These are phyloP conservation scores for Drusus annulatus DNA, from an alignment of 1,140 invertebrate species.

Conservation along the genomic window DNA sequence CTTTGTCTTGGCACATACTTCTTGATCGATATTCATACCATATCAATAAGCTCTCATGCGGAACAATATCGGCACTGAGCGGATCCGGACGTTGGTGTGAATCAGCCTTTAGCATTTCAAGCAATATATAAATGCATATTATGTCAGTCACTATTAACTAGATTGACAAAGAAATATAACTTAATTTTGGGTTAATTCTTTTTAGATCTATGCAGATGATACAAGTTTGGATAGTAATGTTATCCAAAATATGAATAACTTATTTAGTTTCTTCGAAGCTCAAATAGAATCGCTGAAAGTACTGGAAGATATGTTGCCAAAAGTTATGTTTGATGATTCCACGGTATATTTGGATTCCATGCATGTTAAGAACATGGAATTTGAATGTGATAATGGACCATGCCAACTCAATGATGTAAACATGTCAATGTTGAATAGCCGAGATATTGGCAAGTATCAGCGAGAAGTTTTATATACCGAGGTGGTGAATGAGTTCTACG, in stretches of 20 bases:
- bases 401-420: conserved; percentile 58
- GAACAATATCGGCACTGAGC: too few relatives aligned
- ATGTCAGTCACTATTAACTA: too few relatives aligned
- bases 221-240: conserved; percentile 39
- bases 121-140: too few relatives aligned
- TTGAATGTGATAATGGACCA: conserved; percentile 49
- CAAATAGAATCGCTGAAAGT: conserved; percentile 49
- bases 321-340: conserved; percentile 28
- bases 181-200: not conserved
- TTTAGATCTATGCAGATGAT: conserved; percentile 50
- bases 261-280: conserved; percentile 39
- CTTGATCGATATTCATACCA: too few relatives aligned
- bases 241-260: conserved; percentile 53
- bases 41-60: too few relatives aligned
- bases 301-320: conserved; percentile 46
- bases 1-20: too few relatives aligned
- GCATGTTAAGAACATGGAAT: conserved; percentile 55
- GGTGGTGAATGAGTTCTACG: conserved; percentile 44
- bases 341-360: conserved; percentile 35
- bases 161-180: too few relatives aligned
- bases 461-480: conserved; percentile 55
- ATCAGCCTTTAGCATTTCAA: too few relatives aligned
- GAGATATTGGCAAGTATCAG: conserved; percentile 41
- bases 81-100: too few relatives aligned
- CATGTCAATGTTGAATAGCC: conserved; percentile 41